Base-by-base conservation (phyloP, 2,888 invertebrate genomes). In the Thecocarcelia acutangulata region DNA sequence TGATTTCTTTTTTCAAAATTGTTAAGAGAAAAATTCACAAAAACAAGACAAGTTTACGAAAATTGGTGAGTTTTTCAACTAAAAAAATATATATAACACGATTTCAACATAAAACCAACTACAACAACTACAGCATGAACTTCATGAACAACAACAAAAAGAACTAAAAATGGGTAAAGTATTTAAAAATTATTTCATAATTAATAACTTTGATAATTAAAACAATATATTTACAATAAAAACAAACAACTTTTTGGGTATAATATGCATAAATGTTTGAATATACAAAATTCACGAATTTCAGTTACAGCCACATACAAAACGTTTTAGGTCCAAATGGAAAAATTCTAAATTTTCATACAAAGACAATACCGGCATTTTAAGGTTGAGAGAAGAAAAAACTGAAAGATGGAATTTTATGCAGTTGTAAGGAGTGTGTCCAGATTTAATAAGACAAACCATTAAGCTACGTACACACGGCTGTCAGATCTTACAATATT, bases 1-100 rank as follows among this genome's bases (percentile, higher is more conserved):
- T 79, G 78, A 79, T 79, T 79, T 79, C 78, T 79, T 79, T 79
- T 79, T 79, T 79, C 78, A 66, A 79, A 79, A 79, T 73, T 68
- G 59, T 61, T 59, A 66, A 76, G 37, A 76, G 76, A 76, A 76
- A 69, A 76, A 76, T 76, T 69, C 76, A 76, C 69, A 76, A 61
- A 33, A 54, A 42, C 0, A n/a, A 28, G 56, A 52, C 1, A 48
- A 40, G 24, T 12, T 37, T 12, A 52, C 17, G 58, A 64, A 70
- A 64, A 73, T 70, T 70, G 69, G 80, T 69, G 69, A 64, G 69
- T 78, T 66, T 78, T 78, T 78, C 72, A 28, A 66, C 48, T 52
- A 48, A 37, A 12, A 15, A 56, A 61, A 66, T 50, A 33, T 37
- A 33, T 11, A n/a, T 28, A 61, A 46, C 58, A 66, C 64, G 76